Conservation (phyloP, 2,888 invertebrate genomes). For the Apotomis betuletana region DNA sequence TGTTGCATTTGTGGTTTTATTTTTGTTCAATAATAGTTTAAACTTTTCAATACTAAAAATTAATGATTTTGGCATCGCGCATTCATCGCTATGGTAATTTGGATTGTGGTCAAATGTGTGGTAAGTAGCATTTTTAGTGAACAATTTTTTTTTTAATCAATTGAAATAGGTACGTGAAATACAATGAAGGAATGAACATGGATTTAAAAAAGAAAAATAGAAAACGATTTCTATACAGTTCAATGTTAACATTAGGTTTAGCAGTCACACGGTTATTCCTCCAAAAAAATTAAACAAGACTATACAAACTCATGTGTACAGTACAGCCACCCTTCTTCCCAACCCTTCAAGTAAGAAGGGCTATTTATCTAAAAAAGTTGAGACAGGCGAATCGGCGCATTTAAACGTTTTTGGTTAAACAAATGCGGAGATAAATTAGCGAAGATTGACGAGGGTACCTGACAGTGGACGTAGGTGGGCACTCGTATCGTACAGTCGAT, state of each 20-base stretch:
- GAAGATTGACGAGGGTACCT: slow-evolving; percentile 75
- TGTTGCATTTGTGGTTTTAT: too few species aligned
- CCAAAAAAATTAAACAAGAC: slow-evolving; percentile 8
- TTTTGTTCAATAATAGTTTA: too few species aligned
- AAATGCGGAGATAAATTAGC: slow-evolving; percentile 77
- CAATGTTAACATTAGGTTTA: neutral
- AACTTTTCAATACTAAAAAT: too few species aligned
- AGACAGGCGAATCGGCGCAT: slow-evolving; percentile 72
- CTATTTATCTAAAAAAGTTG: slow-evolving; percentile 67
- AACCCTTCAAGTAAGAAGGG: slow-evolving; percentile 55
- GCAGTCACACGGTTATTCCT: neutral
- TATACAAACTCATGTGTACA: slow-evolving; percentile 5
- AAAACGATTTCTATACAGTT: neutral
- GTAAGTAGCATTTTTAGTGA: too few species aligned
- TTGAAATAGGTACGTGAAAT: too few species aligned
- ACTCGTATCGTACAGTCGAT: neutral
- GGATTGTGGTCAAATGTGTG: too few species aligned
- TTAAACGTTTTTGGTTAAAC: slow-evolving; percentile 78
- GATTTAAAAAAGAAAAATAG: neutral
- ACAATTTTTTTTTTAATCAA: too few species aligned
- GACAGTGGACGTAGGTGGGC: slow-evolving; percentile 58
- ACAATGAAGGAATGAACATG: too few species aligned
- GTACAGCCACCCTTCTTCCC: slow-evolving; percentile 20
- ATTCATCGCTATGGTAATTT: too few species aligned
- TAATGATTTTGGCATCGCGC: too few species aligned